These are phyloP conservation scores for Globodera rostochiensis DNA, from an alignment of 1,140 invertebrate species.

Conservation along the genomic window DNA sequence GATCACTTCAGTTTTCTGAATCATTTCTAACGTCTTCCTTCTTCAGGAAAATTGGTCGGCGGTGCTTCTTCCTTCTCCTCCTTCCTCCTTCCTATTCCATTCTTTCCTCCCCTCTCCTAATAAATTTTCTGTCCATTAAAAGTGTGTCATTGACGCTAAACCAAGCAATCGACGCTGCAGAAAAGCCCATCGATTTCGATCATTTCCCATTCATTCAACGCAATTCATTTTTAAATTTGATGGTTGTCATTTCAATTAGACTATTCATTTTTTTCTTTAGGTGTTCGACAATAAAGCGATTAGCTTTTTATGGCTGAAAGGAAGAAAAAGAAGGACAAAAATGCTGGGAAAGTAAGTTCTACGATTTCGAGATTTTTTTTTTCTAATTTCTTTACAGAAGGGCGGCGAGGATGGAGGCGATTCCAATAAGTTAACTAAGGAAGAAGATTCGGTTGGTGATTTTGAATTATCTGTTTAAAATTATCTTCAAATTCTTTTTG, in stretches of 20 bases:
- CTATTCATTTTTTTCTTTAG: no score
- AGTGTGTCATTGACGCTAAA: background rate
- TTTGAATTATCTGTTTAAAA: background rate
- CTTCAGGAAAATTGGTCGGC: background rate
- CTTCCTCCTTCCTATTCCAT: background rate
- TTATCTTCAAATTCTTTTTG: background rate
- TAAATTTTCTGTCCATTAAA: background rate
- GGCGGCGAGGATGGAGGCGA: background rate
- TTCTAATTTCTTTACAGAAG: background rate
- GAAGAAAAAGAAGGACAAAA: constrained; percentile 19
- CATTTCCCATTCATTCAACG: background rate
- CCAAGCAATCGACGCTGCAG: background rate
- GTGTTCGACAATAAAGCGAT: no score
- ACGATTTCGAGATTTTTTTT: background rate
- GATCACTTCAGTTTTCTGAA: no score
- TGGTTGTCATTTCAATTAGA: no score
- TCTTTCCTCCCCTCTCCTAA: background rate
- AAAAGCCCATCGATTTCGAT: background rate
- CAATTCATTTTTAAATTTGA: no score
- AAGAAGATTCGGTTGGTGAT: constrained; percentile 75
- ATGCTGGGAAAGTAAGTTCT: background rate
- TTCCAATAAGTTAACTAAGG: constrained; percentile 73
- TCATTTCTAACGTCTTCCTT: no score
- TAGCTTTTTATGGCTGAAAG: background rate
- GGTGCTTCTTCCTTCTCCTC: background rate